Evolutionary conservation across 53 echinoderm and acorn worm genomes (phyloP), one percentile per base, ranked within the genome.

Genomic region (Holothuria leucospilota): DNA sequence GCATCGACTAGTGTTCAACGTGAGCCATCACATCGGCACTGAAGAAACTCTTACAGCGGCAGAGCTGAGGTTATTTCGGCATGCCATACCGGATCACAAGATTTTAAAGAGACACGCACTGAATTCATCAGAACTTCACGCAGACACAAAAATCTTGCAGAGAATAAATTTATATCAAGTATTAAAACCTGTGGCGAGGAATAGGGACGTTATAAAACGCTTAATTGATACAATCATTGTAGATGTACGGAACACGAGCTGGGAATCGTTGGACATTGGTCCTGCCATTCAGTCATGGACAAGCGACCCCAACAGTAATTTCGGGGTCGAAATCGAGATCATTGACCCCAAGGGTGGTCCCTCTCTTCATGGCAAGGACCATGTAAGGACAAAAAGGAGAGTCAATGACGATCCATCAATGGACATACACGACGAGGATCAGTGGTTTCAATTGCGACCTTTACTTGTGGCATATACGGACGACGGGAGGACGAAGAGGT

Each of bases 91-190:
- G 21, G 87, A 91, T 38, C 91, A 91, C 58, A 86, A 56, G 59
- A 91, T 91, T 61, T 63, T 59, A 38, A 91, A 91, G 59, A 79
- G 91, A 42, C 87, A 87, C 71, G 87, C 87, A 59, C 80, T 87
- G 34, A n/a, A 73, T 75, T 71, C 85, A 69, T 71, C 77, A 28
- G 70, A 90, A 52, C 66, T 62, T 78, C 70, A 71, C 38, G 58
- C 83, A 66, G 68, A 70, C 61, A 74, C 51, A 59, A 81, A 87
- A 67, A 83, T 91, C 74, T 88, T 56, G 68, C 95, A 99, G 85
- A 92, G 94, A 82, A 92, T 99, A 85, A 99, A 95, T 88, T 82
- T 99, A 84, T 92, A 95, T 88, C 95, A 99, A 90, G 93, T 99
- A 80, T 92, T 99, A 42, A 90, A 99, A 87, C 95, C 92, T 39